Evolutionary conservation across 1,140 invertebrate species (phyloP).

Genomic region (Drosophila subpulchrella): DNA sequence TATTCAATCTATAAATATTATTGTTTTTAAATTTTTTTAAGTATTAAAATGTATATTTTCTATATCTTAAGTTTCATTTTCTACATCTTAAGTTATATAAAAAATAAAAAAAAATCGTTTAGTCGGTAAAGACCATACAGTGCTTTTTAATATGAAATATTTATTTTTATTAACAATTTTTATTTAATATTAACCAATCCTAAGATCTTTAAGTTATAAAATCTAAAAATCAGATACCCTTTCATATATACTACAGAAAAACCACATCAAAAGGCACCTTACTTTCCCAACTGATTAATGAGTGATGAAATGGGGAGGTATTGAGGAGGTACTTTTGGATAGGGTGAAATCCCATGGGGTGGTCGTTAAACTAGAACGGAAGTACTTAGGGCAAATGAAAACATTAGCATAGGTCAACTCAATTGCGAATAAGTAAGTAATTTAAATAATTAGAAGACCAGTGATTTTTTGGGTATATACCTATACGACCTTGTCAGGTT

Average conservation of each 20-base stretch:
- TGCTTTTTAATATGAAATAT: too few species aligned
- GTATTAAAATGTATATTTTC: too few species aligned
- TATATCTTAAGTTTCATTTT: too few species aligned
- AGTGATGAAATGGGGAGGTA: slow-evolving; percentile 8
- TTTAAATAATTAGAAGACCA: slow-evolving; percentile 56
- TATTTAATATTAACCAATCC: too few species aligned
- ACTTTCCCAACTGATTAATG: slow-evolving; percentile 11
- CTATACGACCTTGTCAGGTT: slow-evolving; percentile 51
- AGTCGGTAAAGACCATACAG: too few species aligned
- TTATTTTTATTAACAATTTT: too few species aligned
- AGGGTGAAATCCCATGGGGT: background rate
- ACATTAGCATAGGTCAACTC: slow-evolving; percentile 58
- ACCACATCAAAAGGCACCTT: slow-evolving; percentile 2
- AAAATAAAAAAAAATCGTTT: too few species aligned
- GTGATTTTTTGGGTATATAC: slow-evolving; percentile 1
- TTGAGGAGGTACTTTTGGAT: background rate
- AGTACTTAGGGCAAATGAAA: slow-evolving; percentile 65
- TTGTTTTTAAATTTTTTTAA: background rate
- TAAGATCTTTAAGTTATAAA: too few species aligned
- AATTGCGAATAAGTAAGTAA: slow-evolving; percentile 50
- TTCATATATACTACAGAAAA: background rate
- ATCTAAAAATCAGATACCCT: background rate
- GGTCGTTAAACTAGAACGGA: slow-evolving; percentile 51
- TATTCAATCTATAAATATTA: background rate
- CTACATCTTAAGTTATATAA: too few species aligned